Evolutionary conservation across 2,113 vertebrate species (phyloP), one percentile per base, ranked within the genome.

Genomic region (Serilophus lunatus): DNA sequence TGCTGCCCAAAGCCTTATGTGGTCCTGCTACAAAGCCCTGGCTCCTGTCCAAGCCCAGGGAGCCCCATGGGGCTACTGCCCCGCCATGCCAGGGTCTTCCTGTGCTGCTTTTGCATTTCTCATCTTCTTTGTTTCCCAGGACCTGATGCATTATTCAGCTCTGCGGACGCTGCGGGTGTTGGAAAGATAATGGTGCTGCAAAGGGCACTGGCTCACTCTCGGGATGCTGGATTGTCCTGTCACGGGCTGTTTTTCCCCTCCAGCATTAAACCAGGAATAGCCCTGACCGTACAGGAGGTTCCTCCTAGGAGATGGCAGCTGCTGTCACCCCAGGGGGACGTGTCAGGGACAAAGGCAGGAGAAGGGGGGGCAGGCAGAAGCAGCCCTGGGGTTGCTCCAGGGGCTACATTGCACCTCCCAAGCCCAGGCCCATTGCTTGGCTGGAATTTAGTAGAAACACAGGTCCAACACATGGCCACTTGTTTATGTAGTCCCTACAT

Each of bases 111-210:
- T 78, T 42, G 36, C 64, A 28, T 77, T 50, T 50, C 40, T 63
- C 61, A 14, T 85, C 31, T 40, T 31, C 79, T 96, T 95, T 95
- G 92, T 95, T 90, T 90, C 54, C 42, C 13, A 18, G 60, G 71
- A 36, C 42, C 68, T 85, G 82, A 90, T 93, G 82, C 69, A 70
- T 96, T 94, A 90, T 92, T 88, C 93, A 94, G 82, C 0, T 6
- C 91, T 70, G 89, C 14, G 8, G 93, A 13, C 9, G 3, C 64
- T 56, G 90, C 13, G 1, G 88, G 50, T 40, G 63, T 24, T 56
- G 68, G 74, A 42, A 38, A 64, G 70, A 82, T 38, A 85, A 86
- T 0, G 28, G 69, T 19, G 53, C 57, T 63, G 77, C 33, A 13
- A 53, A 78, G 86, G 86, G 44, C 77, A 61, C 0, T 5, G 65